Conservation (phyloP, 2,888 invertebrate species). For the Neria commutata region DNA sequence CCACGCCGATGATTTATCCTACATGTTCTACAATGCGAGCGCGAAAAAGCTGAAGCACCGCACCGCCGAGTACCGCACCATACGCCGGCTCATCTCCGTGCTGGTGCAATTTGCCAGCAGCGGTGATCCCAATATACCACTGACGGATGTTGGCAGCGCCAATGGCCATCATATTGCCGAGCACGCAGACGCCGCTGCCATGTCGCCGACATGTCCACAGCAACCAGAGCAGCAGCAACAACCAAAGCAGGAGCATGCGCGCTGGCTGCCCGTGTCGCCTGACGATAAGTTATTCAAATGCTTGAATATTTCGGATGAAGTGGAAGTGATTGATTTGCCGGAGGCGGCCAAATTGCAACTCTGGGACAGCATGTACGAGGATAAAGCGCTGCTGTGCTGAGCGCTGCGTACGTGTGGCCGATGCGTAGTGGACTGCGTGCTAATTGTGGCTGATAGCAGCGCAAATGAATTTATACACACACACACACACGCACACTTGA, state of each 20-base stretch:
- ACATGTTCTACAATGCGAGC: conserved; percentile 58
- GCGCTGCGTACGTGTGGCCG: not conserved
- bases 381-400: conserved; percentile 40
- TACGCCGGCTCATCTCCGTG: conserved; percentile 55
- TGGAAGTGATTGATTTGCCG: conserved; percentile 58
- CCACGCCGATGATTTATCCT: conserved; percentile 60
- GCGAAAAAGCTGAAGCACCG: conserved; percentile 52
- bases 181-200: conserved; percentile 1
- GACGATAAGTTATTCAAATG: conserved; percentile 51
- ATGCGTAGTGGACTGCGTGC: not conserved
- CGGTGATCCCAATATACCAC: conserved; percentile 54
- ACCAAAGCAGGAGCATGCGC: not conserved
- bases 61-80: conserved; percentile 57
- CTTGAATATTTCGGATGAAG: conserved; percentile 57
- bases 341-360: conserved; percentile 55
- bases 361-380: conserved; percentile 57
- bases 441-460: conserved; percentile 8
- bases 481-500: conserved; percentile 6
- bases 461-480: too few relatives aligned
- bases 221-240: conserved; percentile 8
- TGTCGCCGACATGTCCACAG: conserved; percentile 8
- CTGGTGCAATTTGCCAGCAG: conserved; percentile 54
- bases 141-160: conserved; percentile 15
- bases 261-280: conserved; percentile 49
- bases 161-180: not conserved